Conservation (phyloP, 2,888 invertebrate species). For the Coecobrya sp. region DNA sequence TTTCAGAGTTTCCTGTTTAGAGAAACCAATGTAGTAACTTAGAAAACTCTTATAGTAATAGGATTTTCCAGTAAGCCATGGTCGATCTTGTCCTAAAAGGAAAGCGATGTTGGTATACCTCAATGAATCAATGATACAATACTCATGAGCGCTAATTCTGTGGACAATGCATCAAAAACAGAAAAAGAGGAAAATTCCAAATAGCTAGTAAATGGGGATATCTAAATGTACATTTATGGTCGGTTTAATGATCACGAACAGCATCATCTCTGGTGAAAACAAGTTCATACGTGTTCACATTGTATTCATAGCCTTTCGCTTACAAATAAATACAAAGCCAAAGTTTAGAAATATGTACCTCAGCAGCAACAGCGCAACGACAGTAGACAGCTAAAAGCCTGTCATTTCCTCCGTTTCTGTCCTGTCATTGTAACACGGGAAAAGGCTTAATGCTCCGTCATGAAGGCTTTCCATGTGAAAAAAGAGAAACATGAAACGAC, state of each 20-base stretch:
- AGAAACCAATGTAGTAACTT: constrained; percentile 8
- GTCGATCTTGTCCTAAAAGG: constrained; percentile 30
- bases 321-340: background rate
- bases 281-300: background rate
- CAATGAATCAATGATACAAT: constrained; percentile 9
- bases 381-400: constrained; percentile 62
- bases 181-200: background rate
- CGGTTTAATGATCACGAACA: constrained; percentile 10
- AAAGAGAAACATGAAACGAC: constrained; percentile 55
- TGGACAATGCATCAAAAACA: background rate
- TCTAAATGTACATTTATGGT: constrained; percentile 17
- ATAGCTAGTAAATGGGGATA: background rate
- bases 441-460: constrained; percentile 64
- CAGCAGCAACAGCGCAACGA: background rate
- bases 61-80: background rate
- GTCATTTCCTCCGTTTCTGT: constrained; percentile 57
- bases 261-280: constrained; percentile 7
- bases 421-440: constrained; percentile 44
- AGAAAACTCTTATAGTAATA: background rate
- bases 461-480: constrained; percentile 34
- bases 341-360: background rate
- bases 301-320: background rate
- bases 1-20: constrained; percentile 56
- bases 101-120: constrained; percentile 36
- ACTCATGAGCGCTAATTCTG: background rate